A percentile compares a stretch with the other conserved stretches of the same genome.
phyloP scores from a whole-genome alignment of 2,888 invertebrate genomes.

The Tenthredo scrophulariae region DNA sequence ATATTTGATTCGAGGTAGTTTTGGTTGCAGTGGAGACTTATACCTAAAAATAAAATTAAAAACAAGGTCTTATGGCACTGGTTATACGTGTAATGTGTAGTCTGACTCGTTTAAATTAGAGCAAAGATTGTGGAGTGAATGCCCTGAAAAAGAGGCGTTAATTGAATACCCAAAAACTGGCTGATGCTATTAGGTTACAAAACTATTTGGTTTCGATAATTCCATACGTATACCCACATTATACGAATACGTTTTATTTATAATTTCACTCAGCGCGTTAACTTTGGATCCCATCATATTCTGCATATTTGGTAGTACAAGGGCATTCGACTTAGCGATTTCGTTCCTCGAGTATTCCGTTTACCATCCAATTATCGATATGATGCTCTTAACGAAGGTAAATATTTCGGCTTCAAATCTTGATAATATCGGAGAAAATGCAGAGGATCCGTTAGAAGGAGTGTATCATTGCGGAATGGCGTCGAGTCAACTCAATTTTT shows the following conservation, averaged over 20 bases:
- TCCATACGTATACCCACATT: background rate
- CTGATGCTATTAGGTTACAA: constrained; percentile 9
- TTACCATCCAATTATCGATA: constrained; percentile 17
- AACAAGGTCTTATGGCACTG: background rate
- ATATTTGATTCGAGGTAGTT: background rate
- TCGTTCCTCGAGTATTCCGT: background rate
- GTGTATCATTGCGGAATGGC: background rate
- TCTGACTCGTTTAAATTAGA: constrained; percentile 4
- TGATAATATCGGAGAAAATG: background rate
- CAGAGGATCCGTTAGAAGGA: background rate
- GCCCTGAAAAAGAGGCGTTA: background rate
- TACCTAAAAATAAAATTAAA: background rate
- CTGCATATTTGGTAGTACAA: constrained; percentile 5
- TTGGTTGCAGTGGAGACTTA: background rate
- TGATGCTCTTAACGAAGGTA: constrained; percentile 8
- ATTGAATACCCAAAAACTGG: background rate
- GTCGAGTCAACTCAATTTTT: background rate
- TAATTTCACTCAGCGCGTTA: background rate
- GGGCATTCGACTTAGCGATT: background rate
- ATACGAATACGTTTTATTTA: background rate
- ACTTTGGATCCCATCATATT: background rate
- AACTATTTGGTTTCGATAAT: constrained; percentile 30
- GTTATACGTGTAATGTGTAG: background rate
- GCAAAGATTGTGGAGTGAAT: background rate
- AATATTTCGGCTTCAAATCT: constrained; percentile 11